phyloP scores from a whole-genome alignment of 2,888 invertebrate species.

The Prosopocoilus inquinatus region DNA sequence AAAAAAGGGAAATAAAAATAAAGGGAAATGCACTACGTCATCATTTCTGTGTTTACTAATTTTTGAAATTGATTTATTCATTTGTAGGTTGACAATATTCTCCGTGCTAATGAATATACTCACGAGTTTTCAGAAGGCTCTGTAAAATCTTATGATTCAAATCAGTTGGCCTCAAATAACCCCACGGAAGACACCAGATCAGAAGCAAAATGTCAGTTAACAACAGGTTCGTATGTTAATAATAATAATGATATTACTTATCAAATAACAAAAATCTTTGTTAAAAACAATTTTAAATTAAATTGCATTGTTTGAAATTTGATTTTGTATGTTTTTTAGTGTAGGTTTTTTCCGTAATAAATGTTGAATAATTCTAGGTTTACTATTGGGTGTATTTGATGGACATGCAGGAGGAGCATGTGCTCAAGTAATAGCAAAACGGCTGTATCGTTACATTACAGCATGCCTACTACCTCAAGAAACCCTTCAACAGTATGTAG shows the following conservation, averaged over 20 bases:
- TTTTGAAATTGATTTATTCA: neutral
- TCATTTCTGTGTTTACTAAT: neutral
- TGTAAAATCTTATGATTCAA: slow-evolving; percentile 85
- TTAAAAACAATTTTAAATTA: too few species aligned
- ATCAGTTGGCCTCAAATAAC: slow-evolving; percentile 89
- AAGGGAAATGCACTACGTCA: too few species aligned
- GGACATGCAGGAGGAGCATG: slow-evolving; percentile 94
- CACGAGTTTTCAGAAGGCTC: slow-evolving; percentile 66
- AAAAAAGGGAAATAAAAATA: too few species aligned
- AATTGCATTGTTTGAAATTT: too few species aligned
- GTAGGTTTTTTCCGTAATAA: neutral
- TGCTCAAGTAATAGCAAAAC: slow-evolving; percentile 87
- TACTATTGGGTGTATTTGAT: slow-evolving; percentile 91
- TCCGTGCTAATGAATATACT: slow-evolving; percentile 78
- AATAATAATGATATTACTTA: too few species aligned
- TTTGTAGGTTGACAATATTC: slow-evolving; percentile 69
- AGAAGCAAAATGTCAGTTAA: slow-evolving; percentile 77
- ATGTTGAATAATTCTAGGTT: slow-evolving; percentile 56
- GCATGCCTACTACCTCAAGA: slow-evolving; percentile 72
- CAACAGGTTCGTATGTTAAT: slow-evolving; percentile 61
- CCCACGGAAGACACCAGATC: slow-evolving; percentile 95
- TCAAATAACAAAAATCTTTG: too few species aligned
- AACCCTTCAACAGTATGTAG: slow-evolving; percentile 56
- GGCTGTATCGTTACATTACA: slow-evolving; percentile 83
- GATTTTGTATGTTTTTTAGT: neutral